phyloP scores from a whole-genome alignment of 2,888 invertebrate species.

The Molorchus minor region DNA sequence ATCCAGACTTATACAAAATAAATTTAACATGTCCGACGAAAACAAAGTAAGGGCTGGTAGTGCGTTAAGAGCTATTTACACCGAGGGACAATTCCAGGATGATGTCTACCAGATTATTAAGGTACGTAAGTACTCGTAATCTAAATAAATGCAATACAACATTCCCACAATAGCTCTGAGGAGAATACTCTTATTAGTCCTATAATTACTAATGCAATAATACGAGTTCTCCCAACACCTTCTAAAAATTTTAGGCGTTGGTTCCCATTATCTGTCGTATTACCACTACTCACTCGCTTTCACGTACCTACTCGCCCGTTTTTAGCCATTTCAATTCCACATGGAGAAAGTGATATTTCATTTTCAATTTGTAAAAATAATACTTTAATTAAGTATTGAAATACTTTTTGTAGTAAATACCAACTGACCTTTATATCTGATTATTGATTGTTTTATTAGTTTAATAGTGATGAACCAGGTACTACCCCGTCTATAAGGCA shows the following conservation, averaged over 20 bases:
- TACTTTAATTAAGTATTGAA: neutral
- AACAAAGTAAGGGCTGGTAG: constrained; percentile 24
- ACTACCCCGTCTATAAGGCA: constrained; percentile 9
- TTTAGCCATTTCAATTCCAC: neutral
- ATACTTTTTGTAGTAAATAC: neutral
- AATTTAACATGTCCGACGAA: constrained; percentile 26
- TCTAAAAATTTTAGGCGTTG: no score
- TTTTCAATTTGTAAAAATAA: neutral
- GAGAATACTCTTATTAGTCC: neutral
- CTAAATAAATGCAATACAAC: neutral
- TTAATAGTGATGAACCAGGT: constrained; percentile 10
- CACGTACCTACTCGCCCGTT: no score
- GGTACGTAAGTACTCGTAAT: constrained; percentile 24
- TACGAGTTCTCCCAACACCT: neutral
- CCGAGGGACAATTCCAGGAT: constrained; percentile 23
- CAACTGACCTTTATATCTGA: neutral
- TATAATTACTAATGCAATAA: neutral
- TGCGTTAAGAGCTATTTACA: constrained; percentile 26
- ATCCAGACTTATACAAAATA: constrained; percentile 12
- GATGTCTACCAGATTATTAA: constrained; percentile 27
- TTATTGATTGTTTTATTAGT: constrained; percentile 12
- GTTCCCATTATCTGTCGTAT: no score
- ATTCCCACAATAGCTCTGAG: neutral
- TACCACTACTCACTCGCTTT: no score
- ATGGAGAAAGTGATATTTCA: neutral